Evolutionary conservation across 1,140 invertebrate species (phyloP), one percentile per base, ranked within the genome.

Genomic region (Leptopilina boulardi): DNA sequence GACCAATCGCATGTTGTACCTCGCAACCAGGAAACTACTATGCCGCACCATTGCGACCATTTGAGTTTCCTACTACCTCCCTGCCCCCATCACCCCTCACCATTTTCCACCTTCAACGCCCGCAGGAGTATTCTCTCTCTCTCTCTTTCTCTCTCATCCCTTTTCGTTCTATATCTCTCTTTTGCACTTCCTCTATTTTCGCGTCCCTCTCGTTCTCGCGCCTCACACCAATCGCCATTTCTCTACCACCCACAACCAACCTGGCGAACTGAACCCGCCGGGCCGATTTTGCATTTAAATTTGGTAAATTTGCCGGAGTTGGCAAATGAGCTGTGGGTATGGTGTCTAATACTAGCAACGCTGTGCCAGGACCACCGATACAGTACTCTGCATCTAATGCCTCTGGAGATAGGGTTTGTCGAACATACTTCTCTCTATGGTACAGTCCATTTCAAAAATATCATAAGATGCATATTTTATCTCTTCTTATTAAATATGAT

Each of bases 221-320:
- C 51, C 42, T 44, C 47, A 51, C 74, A 21, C 73, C 56, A 66
- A 34, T 66, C 74, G 56, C 72, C 75, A 71, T 79, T 75, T 80
- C 78, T 77, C 78, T 77, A 76, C 73, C 77, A 71, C 71, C 21
- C 79, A 15, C 72, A 23, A 0, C 51, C 51, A 54, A 8, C 51
- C 59, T 30, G 23, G 23, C 23, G 26, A 23, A 66, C 23, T 66
- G 21, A 82, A 78, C 83, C 78, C 70, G 56, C 75, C 82, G 80
- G 80, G 84, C 87, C 87, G 88, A 89, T 89, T 89, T 89, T 89
- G 87, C 88, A 89, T 89, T 89, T 89, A 89, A 89, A 89, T 89
- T 89, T 89, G 85, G 86, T 87, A 89, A 89, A 89, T 89, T 89
- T 89, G 83, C 87, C 87, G 82, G 86, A 89, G 87, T 89, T 89